Conservation (phyloP, 2,888 invertebrate genomes). For the Cylloceria caligata region DNA sequence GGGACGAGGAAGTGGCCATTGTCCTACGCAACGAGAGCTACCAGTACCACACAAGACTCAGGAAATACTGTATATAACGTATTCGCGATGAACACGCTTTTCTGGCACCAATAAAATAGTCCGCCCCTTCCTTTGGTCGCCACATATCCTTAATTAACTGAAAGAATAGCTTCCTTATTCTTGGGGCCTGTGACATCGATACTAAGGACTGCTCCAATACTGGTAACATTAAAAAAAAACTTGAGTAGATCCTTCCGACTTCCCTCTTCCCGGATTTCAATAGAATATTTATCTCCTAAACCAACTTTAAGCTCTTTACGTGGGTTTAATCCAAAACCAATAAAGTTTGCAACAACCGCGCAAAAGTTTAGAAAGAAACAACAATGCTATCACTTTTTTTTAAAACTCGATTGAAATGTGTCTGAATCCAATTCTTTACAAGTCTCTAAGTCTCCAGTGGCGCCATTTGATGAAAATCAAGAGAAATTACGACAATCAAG, state of each 20-base stretch:
- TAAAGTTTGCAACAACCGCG: slow-evolving; percentile 56
- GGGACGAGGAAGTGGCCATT: slow-evolving; percentile 52
- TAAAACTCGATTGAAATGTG: slow-evolving; percentile 28
- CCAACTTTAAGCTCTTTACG: slow-evolving; percentile 3
- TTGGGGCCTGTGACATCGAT: slow-evolving; percentile 65
- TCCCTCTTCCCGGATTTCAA: slow-evolving; percentile 33
- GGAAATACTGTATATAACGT: slow-evolving; percentile 7
- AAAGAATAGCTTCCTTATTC: slow-evolving; percentile 64
- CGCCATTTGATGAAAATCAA: too few species aligned
- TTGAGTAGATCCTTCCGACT: slow-evolving; percentile 73
- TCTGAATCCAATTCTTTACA: too few species aligned
- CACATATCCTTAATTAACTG: slow-evolving; percentile 50
- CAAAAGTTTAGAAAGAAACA: slow-evolving; percentile 1
- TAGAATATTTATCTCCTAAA: not conserved
- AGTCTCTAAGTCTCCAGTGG: too few species aligned
- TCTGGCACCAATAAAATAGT: slow-evolving; percentile 12
- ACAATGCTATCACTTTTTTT: not conserved
- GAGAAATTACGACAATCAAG: too few species aligned
- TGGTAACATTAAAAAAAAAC: slow-evolving; percentile 80
- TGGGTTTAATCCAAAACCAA: slow-evolving; percentile 29
- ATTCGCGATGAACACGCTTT: not conserved
- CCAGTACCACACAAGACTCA: slow-evolving; percentile 26
- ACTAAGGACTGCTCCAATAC: slow-evolving; percentile 45
- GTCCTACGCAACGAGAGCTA: slow-evolving; percentile 48
- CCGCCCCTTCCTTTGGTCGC: not conserved